Percentiles rank a stretch among this genome's conserved stretches.
phyloP scores from a whole-genome alignment of 2,888 invertebrate species.

The Pheosia tremula region DNA sequence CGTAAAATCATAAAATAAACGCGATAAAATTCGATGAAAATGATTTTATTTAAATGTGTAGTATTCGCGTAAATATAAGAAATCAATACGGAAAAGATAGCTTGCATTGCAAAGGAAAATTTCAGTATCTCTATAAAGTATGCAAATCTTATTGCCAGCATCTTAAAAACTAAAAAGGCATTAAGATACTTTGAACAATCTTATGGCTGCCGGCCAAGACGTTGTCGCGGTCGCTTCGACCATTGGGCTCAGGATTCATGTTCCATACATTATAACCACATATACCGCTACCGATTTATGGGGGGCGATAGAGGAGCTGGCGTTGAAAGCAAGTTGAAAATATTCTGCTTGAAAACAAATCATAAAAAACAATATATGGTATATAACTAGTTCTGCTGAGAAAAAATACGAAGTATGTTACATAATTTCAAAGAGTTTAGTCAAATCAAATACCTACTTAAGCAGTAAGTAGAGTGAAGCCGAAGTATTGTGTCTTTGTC shows the following conservation, averaged over 20 bases:
- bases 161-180: constrained; percentile 28
- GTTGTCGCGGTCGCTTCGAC: constrained; percentile 33
- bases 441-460: no score
- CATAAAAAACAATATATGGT: no score
- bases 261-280: constrained; percentile 37
- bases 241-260: constrained; percentile 31
- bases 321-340: neutral
- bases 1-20: no score
- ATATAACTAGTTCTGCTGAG: no score
- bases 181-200: constrained; percentile 30
- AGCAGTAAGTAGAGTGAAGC: no score
- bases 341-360: no score
- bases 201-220: constrained; percentile 40
- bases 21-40: no score
- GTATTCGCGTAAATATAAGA: no score
- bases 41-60: no score
- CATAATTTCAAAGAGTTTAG: no score
- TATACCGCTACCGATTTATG: constrained; percentile 31
- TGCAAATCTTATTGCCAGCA: constrained; percentile 11
- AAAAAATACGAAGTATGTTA: no score
- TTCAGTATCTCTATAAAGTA: neutral
- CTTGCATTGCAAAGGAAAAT: neutral
- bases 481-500: no score
- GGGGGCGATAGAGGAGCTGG: constrained; percentile 7
- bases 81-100: neutral